phyloP scores from a whole-genome alignment of 2,113 vertebrate genomes.

The Arvicanthis niloticus region DNA sequence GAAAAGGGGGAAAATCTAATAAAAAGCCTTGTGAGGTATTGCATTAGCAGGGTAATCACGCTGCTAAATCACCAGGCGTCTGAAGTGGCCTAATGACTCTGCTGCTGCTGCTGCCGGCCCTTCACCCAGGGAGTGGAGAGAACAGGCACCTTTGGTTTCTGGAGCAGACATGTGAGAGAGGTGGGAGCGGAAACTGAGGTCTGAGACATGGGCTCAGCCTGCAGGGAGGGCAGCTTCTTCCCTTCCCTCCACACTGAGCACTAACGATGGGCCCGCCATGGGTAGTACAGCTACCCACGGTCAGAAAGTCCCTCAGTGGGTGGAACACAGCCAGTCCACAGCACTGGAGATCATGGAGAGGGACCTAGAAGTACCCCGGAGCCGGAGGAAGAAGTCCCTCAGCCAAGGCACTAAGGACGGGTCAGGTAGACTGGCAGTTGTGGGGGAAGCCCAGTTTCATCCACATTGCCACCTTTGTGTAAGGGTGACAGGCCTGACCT shows the following conservation, averaged over 20 bases:
- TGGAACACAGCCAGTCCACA: not conserved
- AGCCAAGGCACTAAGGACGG: not conserved
- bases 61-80: slow-evolving; percentile 78
- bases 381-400: not conserved
- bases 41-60: slow-evolving; percentile 84
- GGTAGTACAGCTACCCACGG: not conserved
- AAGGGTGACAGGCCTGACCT: not conserved
- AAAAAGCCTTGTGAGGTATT: slow-evolving; percentile 76
- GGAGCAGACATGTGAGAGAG: not conserved
- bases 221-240: not conserved
- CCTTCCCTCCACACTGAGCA: not conserved
- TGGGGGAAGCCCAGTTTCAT: not conserved
- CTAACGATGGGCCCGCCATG: not conserved
- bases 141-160: not conserved
- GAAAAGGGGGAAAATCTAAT: slow-evolving; percentile 82
- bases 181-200: not conserved
- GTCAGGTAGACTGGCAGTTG: not conserved
- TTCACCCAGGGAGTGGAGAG: not conserved
- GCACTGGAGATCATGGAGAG: not conserved
- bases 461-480: not conserved
- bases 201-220: not conserved
- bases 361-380: accelerated
- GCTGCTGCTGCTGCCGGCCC: slow-evolving; percentile 35
- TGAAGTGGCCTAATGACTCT: not conserved
- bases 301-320: not conserved